Conservation (phyloP, 2,888 invertebrate species). For the Nysson spinosus region DNA sequence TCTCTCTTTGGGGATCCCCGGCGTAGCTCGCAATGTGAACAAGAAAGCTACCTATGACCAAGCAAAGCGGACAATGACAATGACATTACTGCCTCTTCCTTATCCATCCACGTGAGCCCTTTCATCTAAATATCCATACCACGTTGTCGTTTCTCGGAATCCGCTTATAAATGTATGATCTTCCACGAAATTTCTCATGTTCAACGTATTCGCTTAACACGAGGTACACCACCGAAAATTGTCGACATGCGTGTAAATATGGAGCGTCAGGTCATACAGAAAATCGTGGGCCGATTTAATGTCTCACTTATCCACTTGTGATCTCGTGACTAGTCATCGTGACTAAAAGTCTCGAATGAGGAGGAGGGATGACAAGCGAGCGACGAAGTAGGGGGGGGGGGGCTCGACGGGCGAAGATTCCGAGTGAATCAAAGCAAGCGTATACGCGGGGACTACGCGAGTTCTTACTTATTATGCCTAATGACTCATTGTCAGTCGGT, state of each 20-base stretch:
- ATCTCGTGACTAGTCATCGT: conserved; percentile 50
- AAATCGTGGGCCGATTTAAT: conserved; percentile 59
- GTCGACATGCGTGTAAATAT: neutral
- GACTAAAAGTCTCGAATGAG: conserved; percentile 41
- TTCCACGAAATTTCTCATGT: neutral
- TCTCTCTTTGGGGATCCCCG: conserved; percentile 42
- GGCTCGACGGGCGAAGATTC: conserved; percentile 28
- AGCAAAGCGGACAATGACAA: too few species aligned
- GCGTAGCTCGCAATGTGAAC: neutral
- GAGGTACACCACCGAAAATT: neutral
- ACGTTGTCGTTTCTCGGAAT: too few species aligned
- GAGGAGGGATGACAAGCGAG: conserved; percentile 17
- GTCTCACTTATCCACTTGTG: conserved; percentile 60
- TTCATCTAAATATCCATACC: too few species aligned
- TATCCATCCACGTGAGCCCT: too few species aligned
- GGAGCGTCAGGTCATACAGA: conserved; percentile 13
- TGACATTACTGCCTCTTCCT: too few species aligned
- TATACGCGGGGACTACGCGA: conserved; percentile 43
- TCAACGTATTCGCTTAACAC: neutral
- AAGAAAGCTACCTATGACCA: neutral
- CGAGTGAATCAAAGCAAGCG: conserved; percentile 54
- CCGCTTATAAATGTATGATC: too few species aligned
- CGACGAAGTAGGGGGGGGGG: neutral
- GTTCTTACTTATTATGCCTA: conserved; percentile 56
- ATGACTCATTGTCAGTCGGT: conserved; percentile 54